Percentiles rank a stretch among this genome's conserved stretches.
These are phyloP conservation scores for Atherinosoma microstoma DNA, from an alignment of 2,797 vertebrate species.

Conservation along the genomic window DNA sequence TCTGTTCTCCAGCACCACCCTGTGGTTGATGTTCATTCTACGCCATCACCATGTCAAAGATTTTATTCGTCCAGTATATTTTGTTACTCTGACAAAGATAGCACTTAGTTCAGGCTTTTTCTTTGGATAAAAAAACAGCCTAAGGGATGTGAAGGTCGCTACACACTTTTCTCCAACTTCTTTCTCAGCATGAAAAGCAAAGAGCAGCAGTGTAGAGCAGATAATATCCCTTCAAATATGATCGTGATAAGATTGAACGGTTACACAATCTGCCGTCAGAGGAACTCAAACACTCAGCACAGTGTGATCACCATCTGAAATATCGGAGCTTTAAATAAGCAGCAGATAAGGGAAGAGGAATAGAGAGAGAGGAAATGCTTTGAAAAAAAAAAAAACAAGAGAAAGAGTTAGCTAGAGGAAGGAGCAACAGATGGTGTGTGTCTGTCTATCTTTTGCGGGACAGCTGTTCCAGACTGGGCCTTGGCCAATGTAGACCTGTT, in stretches of 20 bases:
- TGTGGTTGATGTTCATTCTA: not conserved
- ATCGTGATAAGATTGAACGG: not conserved
- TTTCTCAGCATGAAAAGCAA: not conserved
- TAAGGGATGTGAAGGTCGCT: not conserved
- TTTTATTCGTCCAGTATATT: not conserved
- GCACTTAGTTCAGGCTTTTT: not conserved
- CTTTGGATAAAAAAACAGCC: not conserved
- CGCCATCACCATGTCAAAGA: not conserved
- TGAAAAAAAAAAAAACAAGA: not conserved
- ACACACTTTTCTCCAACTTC: not conserved
- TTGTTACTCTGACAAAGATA: not conserved
- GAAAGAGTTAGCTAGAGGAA: constrained; percentile 31
- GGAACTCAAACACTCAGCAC: constrained; percentile 20
- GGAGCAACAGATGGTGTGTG: constrained; percentile 66
- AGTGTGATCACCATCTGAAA: constrained; percentile 48
- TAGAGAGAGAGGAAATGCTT: constrained; percentile 37
- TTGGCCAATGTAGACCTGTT: constrained; percentile 55
- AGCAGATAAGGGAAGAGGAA: constrained; percentile 25
- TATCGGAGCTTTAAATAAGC: constrained; percentile 10
- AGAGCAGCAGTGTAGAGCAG: not conserved
- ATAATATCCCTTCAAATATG: not conserved
- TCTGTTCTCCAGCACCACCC: not conserved
- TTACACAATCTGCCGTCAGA: constrained; percentile 5
- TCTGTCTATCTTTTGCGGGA: constrained; percentile 64
- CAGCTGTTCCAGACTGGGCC: constrained; percentile 65